Evolutionary conservation across 2,888 invertebrate genomes (phyloP), one percentile per base, ranked within the genome.

Genomic region (Pseudeuparius sepicola): DNA sequence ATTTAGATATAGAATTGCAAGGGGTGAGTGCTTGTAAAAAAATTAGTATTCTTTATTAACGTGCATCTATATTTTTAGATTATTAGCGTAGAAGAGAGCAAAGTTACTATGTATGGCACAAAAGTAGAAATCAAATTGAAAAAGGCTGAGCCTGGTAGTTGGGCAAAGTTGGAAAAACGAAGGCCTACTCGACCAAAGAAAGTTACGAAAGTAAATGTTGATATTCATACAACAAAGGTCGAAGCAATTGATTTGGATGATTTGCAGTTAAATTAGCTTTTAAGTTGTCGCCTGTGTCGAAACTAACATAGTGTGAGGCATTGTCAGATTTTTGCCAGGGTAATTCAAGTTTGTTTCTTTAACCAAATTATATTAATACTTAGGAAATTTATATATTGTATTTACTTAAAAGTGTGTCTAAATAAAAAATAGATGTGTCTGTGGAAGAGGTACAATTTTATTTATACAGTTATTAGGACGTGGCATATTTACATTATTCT

Each of bases 101-200:
- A 66, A 44, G 86, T 78, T 1, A 75, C 75, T 24, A 84, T 94
- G 82, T 67, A 79, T 49, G 81, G 82, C 9, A 81, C 88, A 9
- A 97, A 97, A 71, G 76, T 94, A 16, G 96, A 97, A 65, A 81
- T 97, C 14, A 88, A 82, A 54, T 61, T 97, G 54, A 80, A 75
- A 47, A 97, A 97, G 63, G 79, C 75, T 0, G 89, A 88, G 52
- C 73, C 82, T 1, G 81, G 84, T 2, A 73, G 75, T 10, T 96
- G 96, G 96, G 57, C 73, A 6, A 75, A 75, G 47, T 61, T 94
- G 14, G 77, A 82, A 52, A 71, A 79, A 45, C 75, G 78, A 1
- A 31, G 32, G 17, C 15, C 33, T 13, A 35, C 36, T n/a, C 25
- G 17, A 31, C 24, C 24, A 34, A 37, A 40, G 11, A 16, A 33